Evolutionary conservation across 2,797 vertebrate species (phyloP), one percentile per base, ranked within the genome.

Genomic region (Schizothorax lantsangensis): DNA sequence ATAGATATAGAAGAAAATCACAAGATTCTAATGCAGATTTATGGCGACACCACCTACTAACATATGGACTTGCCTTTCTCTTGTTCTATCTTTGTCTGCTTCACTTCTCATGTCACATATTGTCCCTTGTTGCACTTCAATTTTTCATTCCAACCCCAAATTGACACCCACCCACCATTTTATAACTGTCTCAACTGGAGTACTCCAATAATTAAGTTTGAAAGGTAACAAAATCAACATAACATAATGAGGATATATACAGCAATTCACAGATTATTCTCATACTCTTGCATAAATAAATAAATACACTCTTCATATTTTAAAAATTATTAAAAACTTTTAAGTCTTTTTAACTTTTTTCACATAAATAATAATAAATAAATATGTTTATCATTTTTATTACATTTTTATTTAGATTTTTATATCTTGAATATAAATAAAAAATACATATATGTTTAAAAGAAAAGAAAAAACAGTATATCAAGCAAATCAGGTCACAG

Each of bases 261-360:
- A 83, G 71, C 71, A 81, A 87, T 88, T 90, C 79, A 81, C 85
- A 91, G 86, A 90, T 91, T 57, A 1, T 57, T 40, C 6, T 21
- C 52, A 21, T 6, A 54, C 19, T 45, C 43, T 2, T 40, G 40
- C 40, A 52, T 49, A 62, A 62, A 62, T 4, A 10, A 9, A 57
- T 72, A 73, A 26, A 74, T 49, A 74, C 5, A 66, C 62, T 33
- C 0, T 15, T 33, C 7, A 30, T 26, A 30, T 64, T 64, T 64
- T 0, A 1, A 17, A 64, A 33, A 30, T 17, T 0, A 7, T 33
- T 33, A 17, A 9, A 43, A 45, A 45, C 19, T 10, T 69, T 21
- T 69, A 23, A 38, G 19, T 30, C 30, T 30, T 30, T 30, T 30
- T 30, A 38, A 1, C 30, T 30, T 30, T 68, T 68, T 45, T 36